Base-by-base conservation (phyloP, 2,113 vertebrate genomes). In the Leptocoma aspasia region DNA sequence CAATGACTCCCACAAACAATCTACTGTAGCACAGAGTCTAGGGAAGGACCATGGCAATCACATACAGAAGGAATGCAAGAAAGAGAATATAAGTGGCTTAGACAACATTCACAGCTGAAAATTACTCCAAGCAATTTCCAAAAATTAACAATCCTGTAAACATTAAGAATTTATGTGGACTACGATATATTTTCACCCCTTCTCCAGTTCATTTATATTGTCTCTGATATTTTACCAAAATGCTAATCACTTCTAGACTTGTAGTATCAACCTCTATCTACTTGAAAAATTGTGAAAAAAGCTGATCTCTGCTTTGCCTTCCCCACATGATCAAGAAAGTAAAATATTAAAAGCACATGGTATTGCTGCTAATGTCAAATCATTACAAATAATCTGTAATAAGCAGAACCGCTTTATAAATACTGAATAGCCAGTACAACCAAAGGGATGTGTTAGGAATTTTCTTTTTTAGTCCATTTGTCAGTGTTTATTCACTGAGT, bases 401-500 rank as follows among this genome's bases (percentile, higher is more conserved):
- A 90, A 73, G 61, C 37, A 87, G 63, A 91, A 82, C 21, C 18
- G n/a, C 70, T 90, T 86, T 39, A 77, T 49, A 91, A 89, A 88
- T 63, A 94, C 19, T 72, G 56, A 91, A 73, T 8, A 87, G 37
- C 16, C 39, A 77, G 63, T 42, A 90, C 23, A 82, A 83, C 30
- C 50, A 75, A 89, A 83, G 45, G 15, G 76, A 90, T 54, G 39
- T 45, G 39, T 73, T 66, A 70, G 26, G 8, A 21, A 69, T 41
- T 65, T 87, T 66, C 71, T 73, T 85, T 85, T 94, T 59, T 60
- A 94, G 60, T 75, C 27, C 42, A 37, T 81, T 96, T 83, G 79
- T 93, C 94, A 73, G 24, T 94, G 72, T 89, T 97, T 94, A 86
- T 90, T 90, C 86, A 92, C 82, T 86, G 76, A 92, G 68, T 88